These are phyloP conservation scores for Erinaceus europaeus DNA, from an alignment of 2,113 vertebrate genomes.

Conservation along the genomic window DNA sequence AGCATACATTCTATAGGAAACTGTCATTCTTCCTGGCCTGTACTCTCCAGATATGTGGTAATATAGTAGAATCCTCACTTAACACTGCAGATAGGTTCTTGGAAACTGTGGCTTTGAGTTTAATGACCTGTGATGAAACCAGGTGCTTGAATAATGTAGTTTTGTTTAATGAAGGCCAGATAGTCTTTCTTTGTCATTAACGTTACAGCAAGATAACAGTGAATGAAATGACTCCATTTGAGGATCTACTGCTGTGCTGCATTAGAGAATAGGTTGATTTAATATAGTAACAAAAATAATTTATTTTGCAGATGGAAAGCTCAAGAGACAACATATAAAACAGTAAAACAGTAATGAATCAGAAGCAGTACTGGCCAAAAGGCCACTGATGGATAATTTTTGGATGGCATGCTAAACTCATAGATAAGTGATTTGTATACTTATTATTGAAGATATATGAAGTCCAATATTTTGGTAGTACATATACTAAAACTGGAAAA, in stretches of 20 bases:
- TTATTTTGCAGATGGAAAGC: not conserved
- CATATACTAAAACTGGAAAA: too few species aligned
- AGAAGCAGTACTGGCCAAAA: slow-evolving; percentile 31
- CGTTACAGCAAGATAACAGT: not conserved
- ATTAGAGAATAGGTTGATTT: not conserved
- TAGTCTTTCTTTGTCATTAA: not conserved
- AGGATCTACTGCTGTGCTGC: not conserved
- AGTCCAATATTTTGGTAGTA: too few species aligned
- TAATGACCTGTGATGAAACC: not conserved
- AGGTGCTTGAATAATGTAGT: not conserved
- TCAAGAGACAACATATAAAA: slow-evolving; percentile 45
- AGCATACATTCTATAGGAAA: not conserved
- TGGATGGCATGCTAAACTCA: slow-evolving; percentile 4
- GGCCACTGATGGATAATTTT: slow-evolving; percentile 21
- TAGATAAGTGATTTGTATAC: slow-evolving; percentile 37
- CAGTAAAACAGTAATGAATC: not conserved
- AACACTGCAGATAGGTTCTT: not conserved
- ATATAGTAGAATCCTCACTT: not conserved
- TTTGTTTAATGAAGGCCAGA: not conserved
- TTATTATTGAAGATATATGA: slow-evolving; percentile 18
- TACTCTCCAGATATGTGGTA: not conserved
- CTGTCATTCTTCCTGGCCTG: slow-evolving; percentile 16
- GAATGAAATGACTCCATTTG: not conserved
- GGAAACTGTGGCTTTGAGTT: not conserved
- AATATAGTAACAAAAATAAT: not conserved